Evolutionary conservation across 1,140 invertebrate genomes (phyloP).

Genomic region (Prorops nasuta): DNA sequence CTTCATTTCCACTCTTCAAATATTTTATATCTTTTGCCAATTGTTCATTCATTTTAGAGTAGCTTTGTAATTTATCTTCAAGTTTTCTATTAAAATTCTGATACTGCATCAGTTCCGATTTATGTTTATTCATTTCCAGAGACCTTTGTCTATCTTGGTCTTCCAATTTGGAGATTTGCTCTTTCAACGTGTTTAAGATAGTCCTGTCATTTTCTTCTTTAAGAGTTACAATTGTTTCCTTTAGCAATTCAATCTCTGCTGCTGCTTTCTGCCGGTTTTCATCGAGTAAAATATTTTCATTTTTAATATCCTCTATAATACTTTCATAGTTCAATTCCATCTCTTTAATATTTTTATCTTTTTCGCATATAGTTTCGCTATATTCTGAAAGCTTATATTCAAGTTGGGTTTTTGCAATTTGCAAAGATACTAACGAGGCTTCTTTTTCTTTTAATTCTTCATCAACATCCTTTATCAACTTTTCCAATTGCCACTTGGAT

Average conservation of each 20-base stretch:
- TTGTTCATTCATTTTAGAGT: slow-evolving; percentile 17
- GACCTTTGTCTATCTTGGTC: slow-evolving; percentile 16
- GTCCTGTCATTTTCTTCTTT: slow-evolving; percentile 17
- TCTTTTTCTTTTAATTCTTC: background rate
- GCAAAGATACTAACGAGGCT: no score
- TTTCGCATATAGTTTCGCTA: no score
- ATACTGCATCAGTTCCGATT: slow-evolving; percentile 12
- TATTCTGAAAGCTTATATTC: no score
- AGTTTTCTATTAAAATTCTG: slow-evolving; percentile 18
- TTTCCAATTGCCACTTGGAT: background rate
- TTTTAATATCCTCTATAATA: slow-evolving; percentile 11
- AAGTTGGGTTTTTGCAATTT: no score
- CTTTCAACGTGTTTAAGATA: slow-evolving; percentile 13
- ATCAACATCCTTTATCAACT: background rate
- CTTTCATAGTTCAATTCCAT: no score
- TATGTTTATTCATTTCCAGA: slow-evolving; percentile 8
- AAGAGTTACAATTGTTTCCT: slow-evolving; percentile 14
- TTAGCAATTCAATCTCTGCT: slow-evolving; percentile 13
- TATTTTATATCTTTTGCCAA: slow-evolving; percentile 14
- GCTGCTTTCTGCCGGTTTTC: slow-evolving; percentile 14
- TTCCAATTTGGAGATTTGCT: slow-evolving; percentile 19
- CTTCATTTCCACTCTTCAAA: slow-evolving; percentile 16
- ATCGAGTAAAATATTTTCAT: slow-evolving; percentile 16
- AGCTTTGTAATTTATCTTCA: slow-evolving; percentile 11
- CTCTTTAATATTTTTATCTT: no score